Evolutionary conservation across 64 coral and sea anemone species (phyloP).

Genomic region (Porites lutea): DNA sequence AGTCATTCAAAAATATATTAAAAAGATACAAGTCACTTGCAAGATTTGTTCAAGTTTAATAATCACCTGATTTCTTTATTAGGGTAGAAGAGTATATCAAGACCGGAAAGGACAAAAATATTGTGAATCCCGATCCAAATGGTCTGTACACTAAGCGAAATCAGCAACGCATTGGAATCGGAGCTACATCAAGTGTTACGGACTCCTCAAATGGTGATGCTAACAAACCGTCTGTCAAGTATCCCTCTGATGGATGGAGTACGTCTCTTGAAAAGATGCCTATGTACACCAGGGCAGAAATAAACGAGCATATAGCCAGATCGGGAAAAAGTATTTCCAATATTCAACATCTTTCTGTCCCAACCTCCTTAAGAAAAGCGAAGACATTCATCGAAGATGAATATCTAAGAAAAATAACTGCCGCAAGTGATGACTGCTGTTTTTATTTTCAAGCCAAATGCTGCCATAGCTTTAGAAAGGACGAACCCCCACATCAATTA

Average conservation of each 20-base stretch:
- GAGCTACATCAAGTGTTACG: conserved; percentile 1
- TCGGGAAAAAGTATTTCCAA: too few species aligned
- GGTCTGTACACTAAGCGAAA: conserved; percentile 45
- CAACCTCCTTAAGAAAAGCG: conserved; percentile 32
- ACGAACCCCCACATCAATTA: background rate
- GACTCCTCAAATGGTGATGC: conserved; percentile 5
- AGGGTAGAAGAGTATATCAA: conserved; percentile 65
- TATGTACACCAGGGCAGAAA: too few species aligned
- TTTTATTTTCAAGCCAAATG: conserved; percentile 29
- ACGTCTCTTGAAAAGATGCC: too few species aligned
- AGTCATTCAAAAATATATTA: conserved; percentile 77
- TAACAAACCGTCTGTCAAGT: background rate
- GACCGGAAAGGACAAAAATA: conserved; percentile 46
- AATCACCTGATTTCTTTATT: conserved; percentile 31
- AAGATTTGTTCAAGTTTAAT: conserved; percentile 6
- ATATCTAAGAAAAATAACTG: background rate
- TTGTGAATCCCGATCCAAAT: conserved; percentile 63
- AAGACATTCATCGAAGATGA: conserved; percentile 21
- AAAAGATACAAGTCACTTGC: conserved; percentile 62
- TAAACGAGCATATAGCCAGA: too few species aligned
- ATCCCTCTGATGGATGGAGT: conserved; percentile 36
- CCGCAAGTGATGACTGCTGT: background rate
- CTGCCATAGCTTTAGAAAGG: too few species aligned
- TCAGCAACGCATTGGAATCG: background rate
- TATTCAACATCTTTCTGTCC: too few species aligned